Base-by-base conservation (phyloP, 2,797 vertebrate species). In the Rhinophrynus dorsalis region DNA sequence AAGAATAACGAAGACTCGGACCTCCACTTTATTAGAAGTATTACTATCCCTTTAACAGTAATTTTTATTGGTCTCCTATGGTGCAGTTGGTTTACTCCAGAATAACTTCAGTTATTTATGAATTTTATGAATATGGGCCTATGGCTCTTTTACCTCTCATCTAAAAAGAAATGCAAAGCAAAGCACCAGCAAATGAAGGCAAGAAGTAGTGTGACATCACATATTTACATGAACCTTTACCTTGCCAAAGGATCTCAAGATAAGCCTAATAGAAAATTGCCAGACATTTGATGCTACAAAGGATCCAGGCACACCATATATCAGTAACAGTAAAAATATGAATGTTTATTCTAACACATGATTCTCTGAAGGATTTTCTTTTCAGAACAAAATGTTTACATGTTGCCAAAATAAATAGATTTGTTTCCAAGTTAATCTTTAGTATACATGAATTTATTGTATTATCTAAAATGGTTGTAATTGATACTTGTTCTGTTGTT, bases 201-300 rank as follows among this genome's bases (percentile, higher is more conserved):
- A 50, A 69, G 57, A 69, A 38, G 54, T 69, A 21, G 52, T 54
- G 44, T 54, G 48, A 54, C 42, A 69, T 62, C 52, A 33, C 37
- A 45, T 69, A 37, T 69, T 69, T 69, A 69, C 38, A 54, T 62
- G 58, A 61, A 56, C 67, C 57, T 54, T 69, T 44, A 54, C 57
- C 48, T 24, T 45, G 67, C 67, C 57, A 69, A 33, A 69, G 57
- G 57, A 69, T 69, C 51, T 48, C 52, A 21, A 61, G 67, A 69
- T 69, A 69, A 69, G 67, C 37, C 48, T 13, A 61, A n/a, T 7
- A 69, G 58, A 48, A 42, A 69, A 27, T 15, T 35, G 35, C 57
- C 67, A 69, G 67, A 62, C 42, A 50, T 69, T 48, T 61, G 35
- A 69, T 69, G 37, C 67, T 62, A 51, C 37, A 54, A 69, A 50